phyloP scores from a whole-genome alignment of 1,140 invertebrate species.

The Scylla paramamosain region DNA sequence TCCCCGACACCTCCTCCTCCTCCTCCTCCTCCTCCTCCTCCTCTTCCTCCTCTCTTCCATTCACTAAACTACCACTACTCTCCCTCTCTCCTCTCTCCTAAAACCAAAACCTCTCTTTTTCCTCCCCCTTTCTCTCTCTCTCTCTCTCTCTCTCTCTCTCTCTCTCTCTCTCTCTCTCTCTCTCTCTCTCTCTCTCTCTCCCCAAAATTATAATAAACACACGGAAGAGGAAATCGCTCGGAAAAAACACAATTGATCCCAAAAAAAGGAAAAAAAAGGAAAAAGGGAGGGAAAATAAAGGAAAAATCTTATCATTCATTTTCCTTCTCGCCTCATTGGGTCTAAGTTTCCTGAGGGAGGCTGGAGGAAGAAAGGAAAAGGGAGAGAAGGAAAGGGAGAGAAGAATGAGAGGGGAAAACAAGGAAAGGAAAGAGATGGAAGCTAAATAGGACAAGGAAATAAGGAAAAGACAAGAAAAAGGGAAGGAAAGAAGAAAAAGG shows the following conservation, averaged over 20 bases:
- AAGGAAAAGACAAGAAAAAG: not conserved
- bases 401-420: not conserved
- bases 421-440: no score
- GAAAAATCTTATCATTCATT: not conserved
- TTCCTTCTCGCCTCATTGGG: not conserved
- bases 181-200: no score
- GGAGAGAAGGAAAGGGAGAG: not conserved
- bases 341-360: not conserved
- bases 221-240: not conserved
- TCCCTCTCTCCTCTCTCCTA: not conserved
- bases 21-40: slow-evolving; percentile 15
- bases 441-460: no score
- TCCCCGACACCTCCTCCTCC: not conserved
- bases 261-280: not conserved
- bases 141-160: no score
- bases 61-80: not conserved
- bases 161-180: no score
- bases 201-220: not conserved
- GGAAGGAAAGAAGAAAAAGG: not conserved
- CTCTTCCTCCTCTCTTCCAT: not conserved
- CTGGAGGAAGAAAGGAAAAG: not conserved
- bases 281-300: no score
- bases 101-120: no score
- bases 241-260: not conserved
- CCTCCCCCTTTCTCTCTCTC: no score